Conservation (phyloP, 1,140 invertebrate species). For the Radopholus similis region DNA sequence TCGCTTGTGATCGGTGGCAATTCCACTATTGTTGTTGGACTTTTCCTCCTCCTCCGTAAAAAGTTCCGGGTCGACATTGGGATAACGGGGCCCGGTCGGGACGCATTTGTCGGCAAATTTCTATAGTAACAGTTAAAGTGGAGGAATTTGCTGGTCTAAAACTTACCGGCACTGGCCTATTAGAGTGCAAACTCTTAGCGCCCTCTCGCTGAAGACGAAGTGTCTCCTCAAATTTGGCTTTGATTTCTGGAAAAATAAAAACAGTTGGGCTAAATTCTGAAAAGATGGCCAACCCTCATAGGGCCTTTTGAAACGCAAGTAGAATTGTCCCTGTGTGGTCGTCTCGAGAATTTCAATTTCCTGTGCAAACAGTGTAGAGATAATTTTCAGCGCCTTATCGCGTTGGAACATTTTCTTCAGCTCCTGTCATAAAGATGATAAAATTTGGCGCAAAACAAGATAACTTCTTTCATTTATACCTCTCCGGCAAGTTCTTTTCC, state of each 20-base stretch:
- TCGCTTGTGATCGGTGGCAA: too few species aligned
- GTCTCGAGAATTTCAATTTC: background rate
- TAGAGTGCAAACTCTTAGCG: background rate
- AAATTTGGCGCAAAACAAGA: background rate
- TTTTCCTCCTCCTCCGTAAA: too few species aligned
- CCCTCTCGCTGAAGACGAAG: background rate
- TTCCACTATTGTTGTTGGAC: too few species aligned
- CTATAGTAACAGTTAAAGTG: too few species aligned
- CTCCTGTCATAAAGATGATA: too few species aligned
- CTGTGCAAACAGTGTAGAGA: background rate
- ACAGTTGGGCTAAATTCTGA: background rate
- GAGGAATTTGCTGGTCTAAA: too few species aligned
- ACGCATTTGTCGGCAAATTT: too few species aligned
- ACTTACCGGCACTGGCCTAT: too few species aligned
- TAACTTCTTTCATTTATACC: too few species aligned
- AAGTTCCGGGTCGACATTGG: too few species aligned
- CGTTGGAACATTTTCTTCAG: slow-evolving; percentile 6
- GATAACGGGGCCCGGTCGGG: too few species aligned
- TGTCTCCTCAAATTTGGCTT: background rate
- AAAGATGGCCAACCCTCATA: background rate
- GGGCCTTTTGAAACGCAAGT: background rate
- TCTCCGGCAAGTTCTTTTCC: slow-evolving; percentile 9
- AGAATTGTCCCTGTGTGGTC: background rate
- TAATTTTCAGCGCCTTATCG: slow-evolving; percentile 14
- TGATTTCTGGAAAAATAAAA: slow-evolving; percentile 4